Conservation (phyloP, 1,140 invertebrate species). For the Bombus confusus region DNA sequence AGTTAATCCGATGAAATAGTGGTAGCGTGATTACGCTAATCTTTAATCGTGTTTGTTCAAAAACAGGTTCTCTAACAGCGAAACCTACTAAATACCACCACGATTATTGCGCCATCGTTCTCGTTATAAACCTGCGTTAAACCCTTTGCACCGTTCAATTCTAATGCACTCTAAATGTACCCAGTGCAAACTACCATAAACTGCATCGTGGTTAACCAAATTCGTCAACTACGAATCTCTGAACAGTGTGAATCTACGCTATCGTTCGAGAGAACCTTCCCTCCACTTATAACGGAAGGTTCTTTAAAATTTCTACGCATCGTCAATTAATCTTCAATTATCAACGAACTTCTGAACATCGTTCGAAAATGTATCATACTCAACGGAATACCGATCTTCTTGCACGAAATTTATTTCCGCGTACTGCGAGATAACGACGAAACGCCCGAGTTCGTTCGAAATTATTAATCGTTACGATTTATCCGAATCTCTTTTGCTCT, state of each 20-base stretch:
- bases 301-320: no score
- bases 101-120: slow-evolving; percentile 6
- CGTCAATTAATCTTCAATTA: no score
- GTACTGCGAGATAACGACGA: no score
- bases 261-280: background rate
- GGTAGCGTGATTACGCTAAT: slow-evolving; percentile 17
- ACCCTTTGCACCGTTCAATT: slow-evolving; percentile 23
- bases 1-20: slow-evolving; percentile 19
- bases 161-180: slow-evolving; percentile 26
- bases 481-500: background rate
- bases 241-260: background rate
- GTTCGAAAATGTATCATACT: no score
- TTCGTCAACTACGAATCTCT: background rate
- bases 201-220: background rate
- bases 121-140: slow-evolving; percentile 33
- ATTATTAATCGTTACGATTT: background rate
- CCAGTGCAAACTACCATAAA: background rate
- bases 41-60: slow-evolving; percentile 23
- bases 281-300: background rate
- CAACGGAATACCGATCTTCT: background rate
- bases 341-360: no score
- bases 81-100: background rate
- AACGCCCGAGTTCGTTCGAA: background rate
- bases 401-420: background rate
- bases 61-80: background rate